Percentiles rank a stretch among this genome's conserved stretches.
Conservation (phyloP, 2,113 vertebrate genomes). For the Typhlomys cinereus region DNA sequence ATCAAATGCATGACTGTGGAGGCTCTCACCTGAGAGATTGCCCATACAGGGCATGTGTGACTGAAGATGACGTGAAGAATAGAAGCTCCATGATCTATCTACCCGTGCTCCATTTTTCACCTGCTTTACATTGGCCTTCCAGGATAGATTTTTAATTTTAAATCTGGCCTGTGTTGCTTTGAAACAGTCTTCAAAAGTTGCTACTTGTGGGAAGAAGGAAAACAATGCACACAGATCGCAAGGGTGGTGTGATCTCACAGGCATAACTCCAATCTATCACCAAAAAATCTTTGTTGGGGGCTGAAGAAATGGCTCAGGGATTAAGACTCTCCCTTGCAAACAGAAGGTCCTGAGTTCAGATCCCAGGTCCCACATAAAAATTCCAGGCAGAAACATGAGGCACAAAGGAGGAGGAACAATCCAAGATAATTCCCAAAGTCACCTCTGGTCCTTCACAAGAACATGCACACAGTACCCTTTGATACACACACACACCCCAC, state of each 20-base stretch:
- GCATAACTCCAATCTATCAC: no score
- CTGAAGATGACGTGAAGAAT: neutral
- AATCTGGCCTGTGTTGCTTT: neutral
- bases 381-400: no score
- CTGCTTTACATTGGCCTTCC: neutral
- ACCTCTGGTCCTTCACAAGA: no score
- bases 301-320: no score
- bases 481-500: no score
- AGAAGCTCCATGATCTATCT: neutral
- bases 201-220: neutral
- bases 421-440: no score
- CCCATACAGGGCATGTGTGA: neutral
- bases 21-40: neutral
- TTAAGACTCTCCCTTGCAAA: no score
- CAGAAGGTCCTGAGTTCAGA: no score
- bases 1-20: neutral
- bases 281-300: no score
- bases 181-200: neutral
- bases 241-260: neutral
- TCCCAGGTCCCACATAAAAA: no score
- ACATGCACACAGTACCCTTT: no score
- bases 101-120: neutral
- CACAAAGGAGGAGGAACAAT: no score
- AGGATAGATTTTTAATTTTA: neutral
- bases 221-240: fast-evolving